phyloP scores from a whole-genome alignment of 2,888 invertebrate species.

The Stenotaenia linearis region DNA sequence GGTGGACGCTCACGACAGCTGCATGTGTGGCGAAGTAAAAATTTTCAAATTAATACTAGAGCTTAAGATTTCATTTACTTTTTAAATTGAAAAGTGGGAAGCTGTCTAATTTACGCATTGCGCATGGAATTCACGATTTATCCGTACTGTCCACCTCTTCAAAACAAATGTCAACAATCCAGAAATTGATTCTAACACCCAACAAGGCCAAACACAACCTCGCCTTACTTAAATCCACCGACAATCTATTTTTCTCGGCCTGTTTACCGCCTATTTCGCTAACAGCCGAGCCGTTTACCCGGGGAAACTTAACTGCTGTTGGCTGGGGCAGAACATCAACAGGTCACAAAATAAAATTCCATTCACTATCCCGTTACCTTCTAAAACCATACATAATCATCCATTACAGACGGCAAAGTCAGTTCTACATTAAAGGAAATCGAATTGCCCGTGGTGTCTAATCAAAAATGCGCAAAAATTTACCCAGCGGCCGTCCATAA shows the following conservation, averaged over 20 bases:
- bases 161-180: background rate
- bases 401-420: background rate
- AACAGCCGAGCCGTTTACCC: background rate
- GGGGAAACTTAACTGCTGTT: background rate
- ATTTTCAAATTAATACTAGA: background rate
- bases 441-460: background rate
- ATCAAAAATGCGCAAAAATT: background rate
- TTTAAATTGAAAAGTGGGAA: background rate
- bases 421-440: background rate
- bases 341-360: background rate
- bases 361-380: background rate
- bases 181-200: constrained; percentile 1
- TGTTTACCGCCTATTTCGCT: background rate
- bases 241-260: background rate
- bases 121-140: background rate
- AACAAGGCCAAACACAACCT: constrained; percentile 6
- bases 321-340: constrained; percentile 24
- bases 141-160: background rate
- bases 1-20: background rate
- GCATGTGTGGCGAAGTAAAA: background rate
- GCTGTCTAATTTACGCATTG: background rate
- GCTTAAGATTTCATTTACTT: background rate
- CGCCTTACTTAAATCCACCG: background rate
- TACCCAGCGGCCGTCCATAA: background rate
- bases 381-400: background rate